Percentiles rank a stretch among this genome's conserved stretches.
These are phyloP conservation scores for Gymnocephalus cernua DNA, from an alignment of 2,113 vertebrate genomes.

Conservation along the genomic window DNA sequence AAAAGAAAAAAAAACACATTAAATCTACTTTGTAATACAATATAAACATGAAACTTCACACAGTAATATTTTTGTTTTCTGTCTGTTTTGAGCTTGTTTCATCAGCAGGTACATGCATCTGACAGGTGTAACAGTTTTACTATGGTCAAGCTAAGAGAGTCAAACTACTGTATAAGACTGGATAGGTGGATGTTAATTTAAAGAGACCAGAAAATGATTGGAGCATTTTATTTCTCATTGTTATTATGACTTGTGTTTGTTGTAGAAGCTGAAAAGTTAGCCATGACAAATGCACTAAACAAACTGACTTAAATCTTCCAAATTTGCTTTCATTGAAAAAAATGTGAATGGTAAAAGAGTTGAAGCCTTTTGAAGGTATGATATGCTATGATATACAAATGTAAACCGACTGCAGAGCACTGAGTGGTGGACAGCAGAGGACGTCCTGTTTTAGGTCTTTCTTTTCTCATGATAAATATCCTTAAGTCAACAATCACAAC, in stretches of 20 bases:
- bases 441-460: too few relatives aligned
- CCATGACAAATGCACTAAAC: not conserved
- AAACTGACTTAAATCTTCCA: not conserved
- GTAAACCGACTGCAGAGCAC: not conserved
- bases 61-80: not conserved
- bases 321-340: not conserved
- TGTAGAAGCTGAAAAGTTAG: not conserved
- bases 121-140: not conserved
- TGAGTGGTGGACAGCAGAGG: conserved; percentile 29
- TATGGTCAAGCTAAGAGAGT: not conserved
- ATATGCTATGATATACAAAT: not conserved
- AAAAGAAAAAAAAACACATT: not conserved
- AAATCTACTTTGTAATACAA: not conserved
- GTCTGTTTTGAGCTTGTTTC: not conserved
- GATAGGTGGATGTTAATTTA: not conserved
- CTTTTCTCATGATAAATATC: too few relatives aligned
- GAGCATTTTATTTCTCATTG: not conserved
- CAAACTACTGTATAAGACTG: not conserved
- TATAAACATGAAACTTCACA: not conserved
- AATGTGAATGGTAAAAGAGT: not conserved
- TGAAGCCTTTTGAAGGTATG: not conserved
- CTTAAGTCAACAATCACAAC: too few relatives aligned
- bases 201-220: not conserved
- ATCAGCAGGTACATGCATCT: not conserved
- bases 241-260: not conserved